Conservation (phyloP, 2,888 invertebrate species). For the Thera britannica region DNA sequence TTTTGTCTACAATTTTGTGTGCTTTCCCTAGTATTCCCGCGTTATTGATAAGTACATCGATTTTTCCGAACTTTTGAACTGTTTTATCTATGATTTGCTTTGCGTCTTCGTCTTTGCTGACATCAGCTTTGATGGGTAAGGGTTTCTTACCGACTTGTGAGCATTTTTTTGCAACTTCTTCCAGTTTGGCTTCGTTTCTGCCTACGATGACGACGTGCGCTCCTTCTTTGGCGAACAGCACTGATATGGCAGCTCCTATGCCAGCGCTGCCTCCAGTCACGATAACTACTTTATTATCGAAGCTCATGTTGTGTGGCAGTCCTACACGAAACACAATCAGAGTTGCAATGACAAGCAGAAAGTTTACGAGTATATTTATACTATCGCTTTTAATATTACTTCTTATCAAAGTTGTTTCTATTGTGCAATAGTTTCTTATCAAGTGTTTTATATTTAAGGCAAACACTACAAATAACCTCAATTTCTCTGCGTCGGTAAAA, state of each 20-base stretch:
- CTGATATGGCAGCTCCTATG: conserved; percentile 87
- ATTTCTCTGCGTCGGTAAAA: not conserved
- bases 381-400: not conserved
- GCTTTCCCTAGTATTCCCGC: conserved; percentile 47
- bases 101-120: conserved; percentile 50
- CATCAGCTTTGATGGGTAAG: conserved; percentile 50
- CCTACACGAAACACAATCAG: not conserved
- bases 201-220: conserved; percentile 54
- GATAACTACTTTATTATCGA: conserved; percentile 56
- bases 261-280: conserved; percentile 86
- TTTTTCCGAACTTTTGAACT: conserved; percentile 48
- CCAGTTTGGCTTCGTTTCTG: conserved; percentile 49
- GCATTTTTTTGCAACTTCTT: conserved; percentile 43
- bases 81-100: conserved; percentile 48
- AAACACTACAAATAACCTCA: not conserved
- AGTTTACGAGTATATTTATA: not conserved
- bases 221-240: conserved; percentile 79
- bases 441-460: not conserved
- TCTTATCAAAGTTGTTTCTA: conserved; percentile 8
- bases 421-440: conserved; percentile 1
- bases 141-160: conserved; percentile 41
- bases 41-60: conserved; percentile 60
- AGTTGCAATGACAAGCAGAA: not conserved
- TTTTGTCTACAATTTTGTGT: conserved; percentile 41
- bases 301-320: conserved; percentile 45